Evolutionary conservation across 2,113 vertebrate genomes (phyloP), one percentile per base, ranked within the genome.

Genomic region (Channa argus): DNA sequence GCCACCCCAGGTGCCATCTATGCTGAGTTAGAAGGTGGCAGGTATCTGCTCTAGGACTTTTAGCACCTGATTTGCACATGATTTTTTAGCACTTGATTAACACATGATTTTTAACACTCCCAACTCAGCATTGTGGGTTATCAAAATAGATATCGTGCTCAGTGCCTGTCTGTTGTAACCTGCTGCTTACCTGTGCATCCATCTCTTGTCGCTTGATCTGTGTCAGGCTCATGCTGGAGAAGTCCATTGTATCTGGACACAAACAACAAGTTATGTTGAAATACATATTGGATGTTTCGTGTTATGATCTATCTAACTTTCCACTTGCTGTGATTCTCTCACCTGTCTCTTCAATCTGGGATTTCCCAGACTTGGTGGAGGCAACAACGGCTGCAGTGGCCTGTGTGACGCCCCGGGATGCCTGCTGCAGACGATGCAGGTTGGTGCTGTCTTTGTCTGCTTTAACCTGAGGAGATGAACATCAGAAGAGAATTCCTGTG

Each of bases 151-250:
- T 3, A 10, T 39, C 3, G 34, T 34, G 8, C 6, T 15, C 37
- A 15, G 13, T 34, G 6, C 3, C 0, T 34, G 13, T 46, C 4
- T 13, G 44, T 13, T 34, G 34, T 13, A 3, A n/a, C 44, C 6
- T 38, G 50, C n/a, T 1, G 68, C 87, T 77, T 84, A 99, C 98
- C 97, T 99, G 97, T 0, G 97, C 95, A 70, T 99, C 96, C 98
- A 99, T 99, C 89, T 99, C 98, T 66, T 98, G 96, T 46, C 97
- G 95, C 88, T 99, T 99, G 89, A 99, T 99, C 93, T 99, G 98
- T 0, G 96, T 99, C 69, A 99, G 94, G 0, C 97, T 99, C 95
- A 97, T 95, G 88, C 94, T 96, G 67, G 97, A 97, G 90, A 99
- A 99, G 87, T 99, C 96, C 97, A 99, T 98, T 5, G 91, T 97